These are phyloP conservation scores for Bugula neritina DNA, from an alignment of 2,888 invertebrate species.

Conservation along the genomic window DNA sequence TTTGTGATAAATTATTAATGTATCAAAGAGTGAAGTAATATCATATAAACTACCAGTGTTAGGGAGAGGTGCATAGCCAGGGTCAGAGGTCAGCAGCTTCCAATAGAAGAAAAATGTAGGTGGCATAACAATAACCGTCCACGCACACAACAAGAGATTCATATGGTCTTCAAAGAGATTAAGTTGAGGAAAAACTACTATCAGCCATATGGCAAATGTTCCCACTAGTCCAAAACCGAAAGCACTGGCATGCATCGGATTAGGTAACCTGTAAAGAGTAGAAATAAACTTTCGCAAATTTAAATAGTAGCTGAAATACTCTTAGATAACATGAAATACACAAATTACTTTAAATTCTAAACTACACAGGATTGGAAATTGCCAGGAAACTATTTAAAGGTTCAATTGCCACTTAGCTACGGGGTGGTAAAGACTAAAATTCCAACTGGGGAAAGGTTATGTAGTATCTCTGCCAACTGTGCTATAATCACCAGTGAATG, in stretches of 20 bases:
- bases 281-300: background rate
- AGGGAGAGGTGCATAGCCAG: slow-evolving; percentile 34
- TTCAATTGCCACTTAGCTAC: too few species aligned
- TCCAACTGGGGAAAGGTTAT: too few species aligned
- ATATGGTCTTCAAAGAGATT: background rate
- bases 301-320: background rate
- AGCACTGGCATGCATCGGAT: slow-evolving; percentile 44
- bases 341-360: too few species aligned
- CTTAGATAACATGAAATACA: too few species aligned
- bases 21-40: too few species aligned
- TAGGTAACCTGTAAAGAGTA: slow-evolving; percentile 38
- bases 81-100: slow-evolving; percentile 38
- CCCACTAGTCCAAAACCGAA: slow-evolving; percentile 47
- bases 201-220: slow-evolving; percentile 34
- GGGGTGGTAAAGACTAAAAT: too few species aligned
- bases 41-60: too few species aligned
- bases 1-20: too few species aligned
- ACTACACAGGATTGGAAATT: too few species aligned
- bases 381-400: too few species aligned
- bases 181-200: slow-evolving; percentile 18
- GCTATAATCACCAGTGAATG: too few species aligned
- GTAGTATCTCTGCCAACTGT: too few species aligned
- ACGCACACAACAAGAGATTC: background rate
- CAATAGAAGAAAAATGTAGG: slow-evolving; percentile 35
- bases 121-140: background rate